Conservation (phyloP, 2,797 vertebrate genomes). For the Artibeus jamaicensis region DNA sequence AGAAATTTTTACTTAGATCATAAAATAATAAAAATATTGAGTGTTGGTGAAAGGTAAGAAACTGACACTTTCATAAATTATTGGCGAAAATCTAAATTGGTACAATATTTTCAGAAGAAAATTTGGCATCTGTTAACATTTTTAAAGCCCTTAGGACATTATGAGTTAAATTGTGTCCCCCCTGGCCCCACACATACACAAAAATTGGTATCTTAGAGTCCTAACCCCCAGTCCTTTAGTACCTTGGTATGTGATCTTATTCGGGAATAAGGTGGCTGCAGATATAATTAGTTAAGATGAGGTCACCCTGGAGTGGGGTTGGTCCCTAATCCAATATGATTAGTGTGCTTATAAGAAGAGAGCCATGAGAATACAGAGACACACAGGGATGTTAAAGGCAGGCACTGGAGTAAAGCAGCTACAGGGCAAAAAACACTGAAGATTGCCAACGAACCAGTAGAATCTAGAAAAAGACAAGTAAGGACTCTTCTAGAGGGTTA, state of each 20-base stretch:
- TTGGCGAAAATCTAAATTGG: background rate
- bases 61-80: background rate
- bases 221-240: background rate
- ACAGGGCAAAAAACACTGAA: background rate
- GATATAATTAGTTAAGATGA: background rate
- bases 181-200: background rate
- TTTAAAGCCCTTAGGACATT: background rate
- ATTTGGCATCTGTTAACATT: background rate
- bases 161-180: background rate
- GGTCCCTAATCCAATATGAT: background rate
- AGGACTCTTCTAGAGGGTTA: background rate
- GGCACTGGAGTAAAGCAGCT: background rate
- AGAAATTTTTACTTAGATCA: background rate
- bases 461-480: background rate
- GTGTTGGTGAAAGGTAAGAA: background rate
- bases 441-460: background rate
- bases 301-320: background rate
- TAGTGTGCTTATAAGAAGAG: background rate
- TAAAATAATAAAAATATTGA: background rate
- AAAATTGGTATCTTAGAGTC: background rate
- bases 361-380: background rate
- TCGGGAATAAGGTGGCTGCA: background rate
- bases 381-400: background rate
- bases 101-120: slow-evolving; percentile 23
- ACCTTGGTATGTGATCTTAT: background rate